These are phyloP conservation scores for Desmophyllum pertusum DNA, from an alignment of 92 coral and sea anemone species.

Conservation along the genomic window DNA sequence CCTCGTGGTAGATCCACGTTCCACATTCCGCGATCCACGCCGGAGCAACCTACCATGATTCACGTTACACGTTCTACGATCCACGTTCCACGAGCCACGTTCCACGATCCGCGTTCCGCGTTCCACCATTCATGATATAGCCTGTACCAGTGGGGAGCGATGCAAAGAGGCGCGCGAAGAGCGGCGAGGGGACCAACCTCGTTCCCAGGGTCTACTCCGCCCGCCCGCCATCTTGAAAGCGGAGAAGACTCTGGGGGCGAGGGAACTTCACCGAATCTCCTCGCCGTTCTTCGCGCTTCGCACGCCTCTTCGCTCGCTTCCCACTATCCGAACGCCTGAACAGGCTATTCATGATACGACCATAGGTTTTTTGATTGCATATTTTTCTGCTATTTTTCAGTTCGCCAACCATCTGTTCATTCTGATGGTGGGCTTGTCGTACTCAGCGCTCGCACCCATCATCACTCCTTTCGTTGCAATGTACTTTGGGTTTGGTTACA, in stretches of 20 bases:
- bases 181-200: too few relatives aligned
- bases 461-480: conserved; percentile 86
- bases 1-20: neutral
- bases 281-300: too few relatives aligned
- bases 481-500: conserved; percentile 83
- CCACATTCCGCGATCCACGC: neutral
- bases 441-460: conserved; percentile 86
- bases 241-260: too few relatives aligned
- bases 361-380: neutral
- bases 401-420: conserved; percentile 81
- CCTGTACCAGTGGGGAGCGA: too few relatives aligned
- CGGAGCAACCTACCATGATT: neutral
- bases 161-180: too few relatives aligned
- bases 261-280: too few relatives aligned
- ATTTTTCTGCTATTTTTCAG: conserved; percentile 24
- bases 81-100: neutral
- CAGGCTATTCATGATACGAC: neutral
- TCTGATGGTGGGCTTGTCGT: conserved; percentile 81
- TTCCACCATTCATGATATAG: neutral
- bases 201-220: too few relatives aligned
- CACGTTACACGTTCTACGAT: neutral
- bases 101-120: neutral
- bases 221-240: too few relatives aligned
- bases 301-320: too few relatives aligned
- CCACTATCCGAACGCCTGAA: too few relatives aligned